phyloP scores from a whole-genome alignment of 2,113 vertebrate genomes.

The Rissa tridactyla region DNA sequence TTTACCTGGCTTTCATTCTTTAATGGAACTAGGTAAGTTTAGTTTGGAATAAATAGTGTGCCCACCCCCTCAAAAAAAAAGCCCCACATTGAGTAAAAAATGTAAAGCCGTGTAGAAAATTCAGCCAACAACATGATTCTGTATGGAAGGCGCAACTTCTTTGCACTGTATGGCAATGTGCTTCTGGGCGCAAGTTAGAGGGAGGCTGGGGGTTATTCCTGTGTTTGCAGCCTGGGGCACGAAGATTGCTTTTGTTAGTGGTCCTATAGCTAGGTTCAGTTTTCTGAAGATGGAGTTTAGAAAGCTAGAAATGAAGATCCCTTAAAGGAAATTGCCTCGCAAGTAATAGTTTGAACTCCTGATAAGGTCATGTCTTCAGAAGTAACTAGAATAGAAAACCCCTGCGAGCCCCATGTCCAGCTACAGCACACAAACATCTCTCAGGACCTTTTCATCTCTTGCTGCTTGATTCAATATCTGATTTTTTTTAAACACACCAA shows the following conservation, averaged over 20 bases:
- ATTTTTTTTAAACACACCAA: neutral
- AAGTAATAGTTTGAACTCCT: neutral
- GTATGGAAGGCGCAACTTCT: neutral
- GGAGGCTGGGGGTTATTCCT: neutral
- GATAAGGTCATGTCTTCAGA: neutral
- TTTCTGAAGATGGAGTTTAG: neutral
- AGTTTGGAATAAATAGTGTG: neutral
- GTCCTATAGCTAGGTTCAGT: neutral
- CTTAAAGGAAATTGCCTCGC: neutral
- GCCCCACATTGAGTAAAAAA: neutral
- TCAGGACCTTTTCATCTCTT: neutral
- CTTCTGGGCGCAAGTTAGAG: neutral
- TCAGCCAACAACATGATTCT: neutral
- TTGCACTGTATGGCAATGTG: accelerated
- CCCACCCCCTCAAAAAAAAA: too few species aligned
- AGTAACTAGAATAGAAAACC: neutral
- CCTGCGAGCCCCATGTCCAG: neutral
- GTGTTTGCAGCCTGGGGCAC: neutral
- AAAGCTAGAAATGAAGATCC: neutral
- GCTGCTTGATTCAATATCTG: neutral
- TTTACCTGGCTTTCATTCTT: neutral
- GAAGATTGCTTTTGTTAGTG: neutral
- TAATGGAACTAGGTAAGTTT: neutral
- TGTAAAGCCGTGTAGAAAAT: neutral
- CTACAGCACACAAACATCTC: neutral